Percentiles rank a stretch among this genome's conserved stretches.
phyloP scores from a whole-genome alignment of 2,888 invertebrate genomes.

The Chrysolina oricalcia region DNA sequence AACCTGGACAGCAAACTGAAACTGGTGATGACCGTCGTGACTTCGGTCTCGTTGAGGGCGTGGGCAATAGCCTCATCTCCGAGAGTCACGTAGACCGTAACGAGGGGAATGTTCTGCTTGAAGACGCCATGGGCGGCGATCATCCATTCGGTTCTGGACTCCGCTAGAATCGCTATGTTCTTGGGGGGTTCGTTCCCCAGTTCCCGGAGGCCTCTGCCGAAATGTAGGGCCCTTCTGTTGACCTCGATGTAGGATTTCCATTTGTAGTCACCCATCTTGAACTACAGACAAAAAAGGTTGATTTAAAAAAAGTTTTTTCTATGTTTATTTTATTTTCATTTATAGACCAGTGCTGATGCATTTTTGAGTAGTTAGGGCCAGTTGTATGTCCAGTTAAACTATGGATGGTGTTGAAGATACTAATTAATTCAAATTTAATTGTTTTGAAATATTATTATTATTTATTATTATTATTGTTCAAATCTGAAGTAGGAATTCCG shows the following conservation, averaged over 20 bases:
- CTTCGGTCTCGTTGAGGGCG: constrained; percentile 96
- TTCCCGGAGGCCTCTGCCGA: constrained; percentile 87
- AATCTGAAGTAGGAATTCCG: no score
- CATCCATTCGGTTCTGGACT: constrained; percentile 98
- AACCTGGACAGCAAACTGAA: constrained; percentile 93
- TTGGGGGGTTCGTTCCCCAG: constrained; percentile 81
- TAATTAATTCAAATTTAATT: no score
- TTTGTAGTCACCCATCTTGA: constrained; percentile 91
- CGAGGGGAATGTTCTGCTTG: constrained; percentile 92
- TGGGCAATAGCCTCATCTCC: constrained; percentile 96
- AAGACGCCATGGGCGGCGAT: constrained; percentile 95
- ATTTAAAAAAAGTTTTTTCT: no score
- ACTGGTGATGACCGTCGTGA: constrained; percentile 91
- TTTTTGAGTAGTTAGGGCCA: no score
- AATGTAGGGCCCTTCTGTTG: constrained; percentile 80
- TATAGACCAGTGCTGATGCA: no score
- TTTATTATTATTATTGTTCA: no score
- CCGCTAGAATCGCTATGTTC: constrained; percentile 93
- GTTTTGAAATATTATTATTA: no score
- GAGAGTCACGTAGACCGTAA: constrained; percentile 95
- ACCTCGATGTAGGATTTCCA: constrained; percentile 89
- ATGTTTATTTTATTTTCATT: no score
- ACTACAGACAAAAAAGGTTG: constrained; percentile 75
- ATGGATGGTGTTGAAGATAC: no score
- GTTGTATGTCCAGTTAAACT: no score